Conservation (phyloP, 2,797 vertebrate species). For the Iguana delicatissima region DNA sequence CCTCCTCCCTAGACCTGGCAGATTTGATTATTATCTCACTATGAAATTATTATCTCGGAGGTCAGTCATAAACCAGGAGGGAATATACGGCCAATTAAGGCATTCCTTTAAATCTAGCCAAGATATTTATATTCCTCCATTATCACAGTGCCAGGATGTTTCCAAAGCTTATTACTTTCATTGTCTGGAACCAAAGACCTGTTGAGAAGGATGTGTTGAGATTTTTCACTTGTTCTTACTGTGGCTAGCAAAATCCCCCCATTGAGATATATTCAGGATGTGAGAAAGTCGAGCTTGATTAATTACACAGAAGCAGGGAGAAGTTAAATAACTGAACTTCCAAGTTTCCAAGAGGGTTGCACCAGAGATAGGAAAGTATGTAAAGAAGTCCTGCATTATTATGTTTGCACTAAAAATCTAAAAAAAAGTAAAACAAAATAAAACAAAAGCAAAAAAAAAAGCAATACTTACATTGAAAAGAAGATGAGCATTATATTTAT, state of each 20-base stretch:
- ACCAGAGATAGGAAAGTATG: too few relatives aligned
- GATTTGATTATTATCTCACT: slow-evolving; percentile 14
- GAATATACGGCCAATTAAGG: slow-evolving; percentile 29
- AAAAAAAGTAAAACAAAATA: too few relatives aligned
- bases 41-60: slow-evolving; percentile 44
- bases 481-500: not conserved
- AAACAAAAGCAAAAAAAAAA: too few relatives aligned
- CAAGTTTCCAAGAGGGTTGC: too few relatives aligned
- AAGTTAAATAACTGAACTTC: too few relatives aligned
- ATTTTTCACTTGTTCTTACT: not conserved
- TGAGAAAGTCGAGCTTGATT: not conserved
- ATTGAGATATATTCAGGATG: not conserved
- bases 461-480: too few relatives aligned
- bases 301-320: not conserved
- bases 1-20: slow-evolving; percentile 17
- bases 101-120: slow-evolving; percentile 41
- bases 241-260: not conserved
- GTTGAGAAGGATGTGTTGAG: slow-evolving; percentile 15
- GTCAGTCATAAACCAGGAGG: slow-evolving; percentile 37
- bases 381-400: not conserved
- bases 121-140: slow-evolving; percentile 42
- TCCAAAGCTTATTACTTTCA: slow-evolving; percentile 19
- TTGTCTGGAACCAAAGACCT: slow-evolving; percentile 9
- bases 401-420: not conserved
- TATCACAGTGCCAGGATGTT: slow-evolving; percentile 14